phyloP scores from a whole-genome alignment of 2,113 vertebrate species.

The Chaetorhynchus papuensis region DNA sequence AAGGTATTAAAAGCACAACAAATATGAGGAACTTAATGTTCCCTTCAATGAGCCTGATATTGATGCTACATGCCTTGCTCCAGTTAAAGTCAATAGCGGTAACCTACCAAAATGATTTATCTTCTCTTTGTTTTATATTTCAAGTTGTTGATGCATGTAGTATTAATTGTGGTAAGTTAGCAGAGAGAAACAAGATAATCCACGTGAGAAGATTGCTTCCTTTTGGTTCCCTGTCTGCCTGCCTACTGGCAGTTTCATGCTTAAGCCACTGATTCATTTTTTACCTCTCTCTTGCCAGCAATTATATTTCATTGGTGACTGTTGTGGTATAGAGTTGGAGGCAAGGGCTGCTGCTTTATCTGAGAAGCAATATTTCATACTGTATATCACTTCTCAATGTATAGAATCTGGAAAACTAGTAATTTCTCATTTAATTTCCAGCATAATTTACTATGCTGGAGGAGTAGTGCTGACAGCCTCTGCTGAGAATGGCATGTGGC shows the following conservation, averaged over 20 bases:
- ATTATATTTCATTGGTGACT: conserved; percentile 52
- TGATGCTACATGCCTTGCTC: neutral
- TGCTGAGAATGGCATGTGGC: neutral
- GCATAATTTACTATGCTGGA: conserved; percentile 30
- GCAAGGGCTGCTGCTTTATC: neutral
- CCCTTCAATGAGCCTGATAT: neutral
- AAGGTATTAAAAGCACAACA: neutral
- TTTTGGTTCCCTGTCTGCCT: neutral
- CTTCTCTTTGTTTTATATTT: neutral
- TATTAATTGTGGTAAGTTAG: neutral
- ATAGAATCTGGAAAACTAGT: conserved; percentile 46
- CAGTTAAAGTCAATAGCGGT: neutral
- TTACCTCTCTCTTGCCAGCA: conserved; percentile 43
- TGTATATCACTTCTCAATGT: conserved; percentile 51
- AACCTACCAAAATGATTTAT: neutral
- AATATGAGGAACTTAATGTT: neutral
- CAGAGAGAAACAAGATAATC: neutral
- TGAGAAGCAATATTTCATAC: conserved; percentile 32
- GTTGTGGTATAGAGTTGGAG: conserved; percentile 3
- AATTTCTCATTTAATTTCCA: conserved; percentile 61
- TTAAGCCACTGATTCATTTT: conserved; percentile 51
- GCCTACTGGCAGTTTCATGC: neutral
- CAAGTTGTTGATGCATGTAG: neutral
- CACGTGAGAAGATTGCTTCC: neutral
- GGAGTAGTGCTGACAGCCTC: neutral